Evolutionary conservation across 2,113 vertebrate genomes (phyloP), one percentile per base, ranked within the genome.

Genomic region (Periophthalmodon schlosseri): DNA sequence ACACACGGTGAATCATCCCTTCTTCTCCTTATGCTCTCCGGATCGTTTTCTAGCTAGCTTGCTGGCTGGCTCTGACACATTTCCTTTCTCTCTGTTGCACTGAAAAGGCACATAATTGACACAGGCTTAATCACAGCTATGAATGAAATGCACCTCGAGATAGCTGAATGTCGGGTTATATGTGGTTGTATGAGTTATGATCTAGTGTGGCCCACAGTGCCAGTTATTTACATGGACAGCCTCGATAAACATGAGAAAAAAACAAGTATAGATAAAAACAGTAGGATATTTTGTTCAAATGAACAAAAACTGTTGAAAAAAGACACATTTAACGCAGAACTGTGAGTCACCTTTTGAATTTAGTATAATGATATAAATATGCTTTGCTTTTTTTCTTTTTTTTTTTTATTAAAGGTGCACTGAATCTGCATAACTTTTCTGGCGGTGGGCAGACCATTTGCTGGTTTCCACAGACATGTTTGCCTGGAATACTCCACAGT

Each of bases 1-100:
- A 89, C 76, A 88, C 80, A 70, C 75, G 65, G 84, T 92, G 92
- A 92, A 87, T 92, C 90, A 93, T 89, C 88, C 23, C 76, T 69
- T 47, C 72, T 78, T 82, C 75, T 70, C 24, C 23, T 72, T 75
- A 77, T 28, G 60, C 76, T 66, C 70, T 56, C 1, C 18, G 50
- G 50, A 44, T 44, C 39, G 39, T 56, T 10, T 10, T 20, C 52
- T 56, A 2, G 15, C 15, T 20, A 2, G 16, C 50, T 52, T 3
- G 20, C 52, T 14, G 23, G 24, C 44, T 76, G 52, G 78, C 57
- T 80, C 79, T 79, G 73, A 81, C 83, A 85, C 81, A 77, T 83
- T 79, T 79, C 78, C 70, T 68, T 77, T 87, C 76, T 79, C 65
- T 86, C 72, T 74, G 78, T 86, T 85, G 57, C 83, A 69, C 80